phyloP scores from a whole-genome alignment of 2,113 vertebrate species.

The Alosa alosa region DNA sequence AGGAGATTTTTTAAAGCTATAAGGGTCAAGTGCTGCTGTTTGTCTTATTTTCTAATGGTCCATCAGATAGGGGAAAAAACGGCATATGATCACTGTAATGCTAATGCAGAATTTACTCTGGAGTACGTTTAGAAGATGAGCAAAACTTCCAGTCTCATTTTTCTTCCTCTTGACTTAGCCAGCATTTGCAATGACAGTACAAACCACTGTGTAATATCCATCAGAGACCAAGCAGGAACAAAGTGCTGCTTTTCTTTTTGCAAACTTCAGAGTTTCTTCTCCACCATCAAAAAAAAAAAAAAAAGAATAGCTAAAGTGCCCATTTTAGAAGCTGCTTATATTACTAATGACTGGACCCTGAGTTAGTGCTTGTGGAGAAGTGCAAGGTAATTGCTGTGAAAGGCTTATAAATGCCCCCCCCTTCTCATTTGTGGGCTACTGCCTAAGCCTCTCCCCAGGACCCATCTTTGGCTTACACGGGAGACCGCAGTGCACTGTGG shows the following conservation, averaged over 20 bases:
- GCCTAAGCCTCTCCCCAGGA: slow-evolving; percentile 1
- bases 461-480: slow-evolving; percentile 12
- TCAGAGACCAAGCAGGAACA: not conserved
- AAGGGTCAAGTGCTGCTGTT: slow-evolving; percentile 18
- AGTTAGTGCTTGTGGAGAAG: not conserved
- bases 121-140: not conserved
- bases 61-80: not conserved
- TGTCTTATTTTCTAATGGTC: slow-evolving; percentile 17
- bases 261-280: not conserved
- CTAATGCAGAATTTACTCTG: not conserved
- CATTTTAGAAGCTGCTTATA: not conserved
- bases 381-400: slow-evolving; percentile 8
- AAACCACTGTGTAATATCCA: slow-evolving; percentile 1
- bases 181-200: not conserved
- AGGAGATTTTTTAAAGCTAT: not conserved
- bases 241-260: not conserved
- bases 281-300: not conserved
- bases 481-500: slow-evolving; percentile 37
- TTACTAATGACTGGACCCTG: slow-evolving; percentile 3
- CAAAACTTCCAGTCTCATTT: not conserved
- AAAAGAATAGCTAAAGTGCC: not conserved
- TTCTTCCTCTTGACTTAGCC: not conserved
- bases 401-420: not conserved
- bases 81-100: not conserved
- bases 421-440: not conserved